phyloP scores from a whole-genome alignment of 2,113 vertebrate species.

The Tricholaema leucomelas region DNA sequence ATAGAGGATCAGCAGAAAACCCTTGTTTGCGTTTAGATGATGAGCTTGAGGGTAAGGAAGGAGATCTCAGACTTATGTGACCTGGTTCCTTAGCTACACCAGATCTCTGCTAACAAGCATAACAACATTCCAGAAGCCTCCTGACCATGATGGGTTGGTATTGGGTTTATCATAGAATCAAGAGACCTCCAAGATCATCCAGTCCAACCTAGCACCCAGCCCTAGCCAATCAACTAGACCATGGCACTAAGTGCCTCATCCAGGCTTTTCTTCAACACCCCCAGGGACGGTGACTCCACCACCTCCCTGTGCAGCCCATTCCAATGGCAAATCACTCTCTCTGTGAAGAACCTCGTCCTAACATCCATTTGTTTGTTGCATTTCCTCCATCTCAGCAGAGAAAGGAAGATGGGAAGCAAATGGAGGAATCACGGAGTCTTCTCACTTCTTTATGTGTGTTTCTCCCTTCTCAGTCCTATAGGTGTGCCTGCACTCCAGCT shows the following conservation, averaged over 20 bases:
- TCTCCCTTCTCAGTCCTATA: no score
- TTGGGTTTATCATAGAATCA: no score
- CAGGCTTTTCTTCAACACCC: no score
- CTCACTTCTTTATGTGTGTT: not conserved
- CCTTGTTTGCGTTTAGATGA: not conserved
- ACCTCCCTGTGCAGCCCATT: no score
- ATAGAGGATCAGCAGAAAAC: not conserved
- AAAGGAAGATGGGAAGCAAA: not conserved
- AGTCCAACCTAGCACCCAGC: no score
- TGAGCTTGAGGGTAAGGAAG: not conserved
- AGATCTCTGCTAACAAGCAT: not conserved
- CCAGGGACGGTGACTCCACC: no score
- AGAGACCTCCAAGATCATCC: no score
- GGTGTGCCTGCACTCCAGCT: not conserved
- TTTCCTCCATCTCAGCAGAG: not conserved
- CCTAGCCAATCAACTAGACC: no score
- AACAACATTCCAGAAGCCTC: not conserved
- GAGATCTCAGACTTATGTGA: not conserved
- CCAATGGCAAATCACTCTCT: no score
- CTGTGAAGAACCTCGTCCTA: no score
- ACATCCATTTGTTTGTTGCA: rapidly evolving
- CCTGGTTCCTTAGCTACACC: not conserved
- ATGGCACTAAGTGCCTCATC: no score
- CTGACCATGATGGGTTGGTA: rapidly evolving
- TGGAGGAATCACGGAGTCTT: not conserved